Conservation (phyloP, 2,797 vertebrate species). For the Anas georgica region DNA sequence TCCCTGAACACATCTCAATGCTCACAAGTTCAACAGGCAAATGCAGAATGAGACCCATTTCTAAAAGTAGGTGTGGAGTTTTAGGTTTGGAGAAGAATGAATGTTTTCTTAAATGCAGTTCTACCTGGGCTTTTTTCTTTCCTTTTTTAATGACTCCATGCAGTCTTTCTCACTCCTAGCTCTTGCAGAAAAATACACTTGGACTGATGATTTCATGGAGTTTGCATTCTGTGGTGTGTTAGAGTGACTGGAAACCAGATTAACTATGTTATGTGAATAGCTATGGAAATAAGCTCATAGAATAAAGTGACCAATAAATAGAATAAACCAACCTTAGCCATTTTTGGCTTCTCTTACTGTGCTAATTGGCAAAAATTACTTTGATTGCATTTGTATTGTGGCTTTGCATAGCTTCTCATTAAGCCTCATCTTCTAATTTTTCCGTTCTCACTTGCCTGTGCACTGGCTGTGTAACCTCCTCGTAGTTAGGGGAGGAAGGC, state of each 20-base stretch:
- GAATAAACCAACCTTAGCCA: not conserved
- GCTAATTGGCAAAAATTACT: not conserved
- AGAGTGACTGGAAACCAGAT: not conserved
- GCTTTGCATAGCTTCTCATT: not conserved
- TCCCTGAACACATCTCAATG: constrained; percentile 59
- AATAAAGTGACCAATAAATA: not conserved
- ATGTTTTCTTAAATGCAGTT: constrained; percentile 83
- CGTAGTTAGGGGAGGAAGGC: not conserved
- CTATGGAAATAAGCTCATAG: not conserved
- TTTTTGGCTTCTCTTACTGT: not conserved
- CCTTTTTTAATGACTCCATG: constrained; percentile 78
- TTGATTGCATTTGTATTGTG: not conserved
- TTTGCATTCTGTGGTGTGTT: not conserved
- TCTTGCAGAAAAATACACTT: not conserved
- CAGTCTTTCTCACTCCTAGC: constrained; percentile 77
- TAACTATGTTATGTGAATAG: not conserved
- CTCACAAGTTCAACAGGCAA: constrained; percentile 76
- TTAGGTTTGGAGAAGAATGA: constrained; percentile 78
- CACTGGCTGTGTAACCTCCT: not conserved
- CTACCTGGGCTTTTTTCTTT: constrained; percentile 70
- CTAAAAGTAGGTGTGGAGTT: constrained; percentile 75
- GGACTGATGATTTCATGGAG: not conserved
- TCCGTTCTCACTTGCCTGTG: not conserved
- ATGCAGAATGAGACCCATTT: constrained; percentile 54
- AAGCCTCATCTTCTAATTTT: not conserved